Evolutionary conservation across 1,140 invertebrate genomes (phyloP).

Genomic region (Zaprionus kolodkinae): DNA sequence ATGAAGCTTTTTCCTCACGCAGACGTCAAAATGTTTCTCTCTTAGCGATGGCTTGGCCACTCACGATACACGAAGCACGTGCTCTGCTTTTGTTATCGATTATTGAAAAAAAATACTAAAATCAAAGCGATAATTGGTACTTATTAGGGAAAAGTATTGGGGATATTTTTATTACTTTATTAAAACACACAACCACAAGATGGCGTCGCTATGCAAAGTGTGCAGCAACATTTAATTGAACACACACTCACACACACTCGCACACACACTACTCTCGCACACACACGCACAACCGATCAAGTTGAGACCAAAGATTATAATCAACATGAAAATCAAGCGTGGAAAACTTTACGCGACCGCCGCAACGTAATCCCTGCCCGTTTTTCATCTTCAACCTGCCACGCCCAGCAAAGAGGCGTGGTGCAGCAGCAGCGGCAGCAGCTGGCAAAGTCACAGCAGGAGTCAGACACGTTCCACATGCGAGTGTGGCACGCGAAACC

Average conservation of each 20-base stretch:
- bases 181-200: background rate
- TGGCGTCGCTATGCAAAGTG: background rate
- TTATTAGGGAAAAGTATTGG: background rate
- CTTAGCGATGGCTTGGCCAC: background rate
- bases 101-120: background rate
- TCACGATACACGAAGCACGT: background rate
- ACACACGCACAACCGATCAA: conserved; percentile 7
- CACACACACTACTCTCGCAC: background rate
- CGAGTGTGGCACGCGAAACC: conserved; percentile 73
- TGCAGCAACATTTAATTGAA: background rate
- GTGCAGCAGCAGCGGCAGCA: conserved; percentile 24
- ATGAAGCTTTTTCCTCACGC: background rate
- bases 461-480: conserved; percentile 69
- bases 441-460: conserved; percentile 33
- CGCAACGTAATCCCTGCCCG: conserved; percentile 41
- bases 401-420: conserved; percentile 32
- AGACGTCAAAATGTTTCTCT: background rate
- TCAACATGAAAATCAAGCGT: conserved; percentile 77
- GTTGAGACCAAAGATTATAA: conserved; percentile 62
- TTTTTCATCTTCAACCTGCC: conserved; percentile 58
- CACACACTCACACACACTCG: conserved; percentile 12
- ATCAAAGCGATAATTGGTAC: background rate
- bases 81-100: background rate
- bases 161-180: background rate
- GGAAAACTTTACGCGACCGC: conserved; percentile 55